Evolutionary conservation across 2,113 vertebrate genomes (phyloP).

Genomic region (Gymnorhina tibicen): DNA sequence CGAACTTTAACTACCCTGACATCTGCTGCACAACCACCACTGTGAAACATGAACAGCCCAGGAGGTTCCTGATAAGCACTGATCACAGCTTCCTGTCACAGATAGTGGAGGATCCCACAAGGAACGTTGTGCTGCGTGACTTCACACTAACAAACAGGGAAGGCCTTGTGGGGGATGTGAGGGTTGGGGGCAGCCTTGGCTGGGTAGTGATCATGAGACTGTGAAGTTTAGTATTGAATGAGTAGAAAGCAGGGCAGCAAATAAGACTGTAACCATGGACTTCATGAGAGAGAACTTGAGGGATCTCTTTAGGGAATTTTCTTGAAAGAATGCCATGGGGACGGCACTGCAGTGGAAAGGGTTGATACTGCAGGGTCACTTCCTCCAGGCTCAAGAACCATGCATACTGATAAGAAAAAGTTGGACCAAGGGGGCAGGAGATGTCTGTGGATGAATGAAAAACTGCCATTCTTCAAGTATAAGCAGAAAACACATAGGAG

Average conservation of each 20-base stretch:
- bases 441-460: accelerated
- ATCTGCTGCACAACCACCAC: not conserved
- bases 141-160: not conserved
- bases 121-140: not conserved
- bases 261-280: not conserved
- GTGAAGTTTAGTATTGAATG: accelerated
- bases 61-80: not conserved
- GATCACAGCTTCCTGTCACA: not conserved
- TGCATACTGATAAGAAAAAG: not conserved
- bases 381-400: not conserved
- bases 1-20: not conserved
- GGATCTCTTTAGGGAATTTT: not conserved
- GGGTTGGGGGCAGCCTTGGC: not conserved
- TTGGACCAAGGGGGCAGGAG: not conserved
- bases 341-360: not conserved
- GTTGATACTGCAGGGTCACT: not conserved
- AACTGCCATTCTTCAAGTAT: not conserved
- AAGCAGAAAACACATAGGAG: not conserved
- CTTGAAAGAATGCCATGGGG: not conserved
- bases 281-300: not conserved
- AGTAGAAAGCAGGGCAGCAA: accelerated
- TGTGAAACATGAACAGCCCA: not conserved
- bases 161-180: not conserved
- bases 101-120: not conserved
- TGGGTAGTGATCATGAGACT: not conserved